phyloP scores from a whole-genome alignment of 2,888 invertebrate genomes.

The Hydriomena furcata region DNA sequence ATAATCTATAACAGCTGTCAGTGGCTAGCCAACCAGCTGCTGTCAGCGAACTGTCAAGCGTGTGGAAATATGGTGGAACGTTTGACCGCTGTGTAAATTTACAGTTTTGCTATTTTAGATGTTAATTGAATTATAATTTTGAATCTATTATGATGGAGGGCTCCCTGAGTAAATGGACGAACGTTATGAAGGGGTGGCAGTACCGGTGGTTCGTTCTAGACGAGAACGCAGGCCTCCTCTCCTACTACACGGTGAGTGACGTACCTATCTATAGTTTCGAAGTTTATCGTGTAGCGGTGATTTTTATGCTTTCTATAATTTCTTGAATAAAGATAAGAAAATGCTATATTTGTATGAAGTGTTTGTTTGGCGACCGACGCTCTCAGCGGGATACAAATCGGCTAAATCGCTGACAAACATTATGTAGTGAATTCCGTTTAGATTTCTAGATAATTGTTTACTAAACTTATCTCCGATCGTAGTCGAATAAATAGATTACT shows the following conservation, averaged over 20 bases:
- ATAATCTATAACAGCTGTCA: conserved; percentile 42
- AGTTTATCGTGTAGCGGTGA: conserved; percentile 21
- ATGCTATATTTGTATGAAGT: conserved; percentile 9
- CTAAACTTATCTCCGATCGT: background rate
- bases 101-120: conserved; percentile 66
- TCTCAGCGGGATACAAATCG: background rate
- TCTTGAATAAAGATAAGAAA: conserved; percentile 12
- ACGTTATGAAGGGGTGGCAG: conserved; percentile 99
- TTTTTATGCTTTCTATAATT: conserved; percentile 29
- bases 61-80: conserved; percentile 71
- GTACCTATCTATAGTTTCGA: conserved; percentile 47
- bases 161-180: conserved; percentile 98
- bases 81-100: conserved; percentile 65
- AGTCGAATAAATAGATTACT: background rate
- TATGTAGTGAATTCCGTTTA: background rate
- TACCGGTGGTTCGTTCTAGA: conserved; percentile 99
- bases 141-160: conserved; percentile 91
- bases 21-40: too few species aligned
- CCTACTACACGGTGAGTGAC: conserved; percentile 97
- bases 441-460: background rate
- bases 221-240: conserved; percentile 96
- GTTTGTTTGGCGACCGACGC: background rate
- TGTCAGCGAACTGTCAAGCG: conserved; percentile 61
- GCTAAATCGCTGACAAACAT: background rate
- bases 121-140: conserved; percentile 62